Conservation (phyloP, 2,888 invertebrate species). For the Periphyllus acericola region DNA sequence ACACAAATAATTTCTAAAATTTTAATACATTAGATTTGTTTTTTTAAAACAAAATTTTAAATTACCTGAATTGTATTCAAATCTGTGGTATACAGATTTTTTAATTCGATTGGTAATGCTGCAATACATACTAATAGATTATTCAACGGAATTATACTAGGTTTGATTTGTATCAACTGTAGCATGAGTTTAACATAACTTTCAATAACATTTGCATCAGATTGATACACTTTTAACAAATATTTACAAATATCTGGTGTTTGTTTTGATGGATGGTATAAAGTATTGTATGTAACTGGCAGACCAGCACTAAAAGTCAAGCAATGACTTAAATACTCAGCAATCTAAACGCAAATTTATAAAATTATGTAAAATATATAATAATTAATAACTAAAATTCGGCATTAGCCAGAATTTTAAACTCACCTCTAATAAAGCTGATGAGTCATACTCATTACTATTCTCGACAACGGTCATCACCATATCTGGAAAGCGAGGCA, state of each 20-base stretch:
- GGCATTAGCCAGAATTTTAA: background rate
- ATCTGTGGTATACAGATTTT: slow-evolving; percentile 74
- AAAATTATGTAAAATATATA: slow-evolving; percentile 2
- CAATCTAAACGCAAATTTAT: slow-evolving; percentile 31
- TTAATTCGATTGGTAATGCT: slow-evolving; percentile 78
- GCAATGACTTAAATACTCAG: slow-evolving; percentile 75
- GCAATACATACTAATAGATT: slow-evolving; percentile 87
- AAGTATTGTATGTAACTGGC: slow-evolving; percentile 67
- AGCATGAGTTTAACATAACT: slow-evolving; percentile 74
- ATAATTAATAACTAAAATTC: slow-evolving; percentile 36
- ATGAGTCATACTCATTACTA: slow-evolving; percentile 44
- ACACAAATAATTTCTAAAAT: slow-evolving; percentile 56
- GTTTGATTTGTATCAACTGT: slow-evolving; percentile 49
- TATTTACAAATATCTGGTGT: slow-evolving; percentile 72
- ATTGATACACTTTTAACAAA: slow-evolving; percentile 68
- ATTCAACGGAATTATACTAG: slow-evolving; percentile 73
- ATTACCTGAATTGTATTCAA: slow-evolving; percentile 67
- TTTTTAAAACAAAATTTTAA: background rate
- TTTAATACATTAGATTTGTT: background rate
- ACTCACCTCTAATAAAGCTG: slow-evolving; percentile 36
- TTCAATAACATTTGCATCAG: slow-evolving; percentile 73
- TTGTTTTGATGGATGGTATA: slow-evolving; percentile 64
- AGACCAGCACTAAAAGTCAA: slow-evolving; percentile 75
- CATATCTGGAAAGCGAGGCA: slow-evolving; percentile 53
- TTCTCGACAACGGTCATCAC: slow-evolving; percentile 47